These are phyloP conservation scores for Chaenocephalus aceratus DNA, from an alignment of 2,113 vertebrate species.

Conservation along the genomic window DNA sequence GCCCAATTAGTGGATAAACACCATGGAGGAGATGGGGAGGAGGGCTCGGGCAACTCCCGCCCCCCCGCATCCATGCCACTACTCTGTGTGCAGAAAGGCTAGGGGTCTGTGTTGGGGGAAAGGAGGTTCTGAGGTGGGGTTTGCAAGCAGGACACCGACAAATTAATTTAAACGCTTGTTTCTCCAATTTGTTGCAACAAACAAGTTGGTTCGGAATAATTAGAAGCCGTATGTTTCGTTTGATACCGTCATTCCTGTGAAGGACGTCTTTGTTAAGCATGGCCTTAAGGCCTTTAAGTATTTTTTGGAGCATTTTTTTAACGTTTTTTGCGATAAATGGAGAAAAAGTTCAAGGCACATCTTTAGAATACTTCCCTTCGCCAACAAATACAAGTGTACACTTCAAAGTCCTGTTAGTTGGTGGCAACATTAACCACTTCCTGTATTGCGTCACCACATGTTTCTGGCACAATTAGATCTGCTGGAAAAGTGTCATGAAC, in stretches of 20 bases:
- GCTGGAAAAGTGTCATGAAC: background rate
- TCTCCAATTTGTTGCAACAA: background rate
- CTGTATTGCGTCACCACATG: background rate
- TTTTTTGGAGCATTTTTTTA: background rate
- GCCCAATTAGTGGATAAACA: constrained; percentile 89
- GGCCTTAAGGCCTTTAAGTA: too few relatives aligned
- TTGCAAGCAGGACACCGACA: constrained; percentile 13
- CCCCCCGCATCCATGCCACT: constrained; percentile 35
- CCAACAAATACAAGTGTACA: background rate
- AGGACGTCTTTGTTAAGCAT: background rate
- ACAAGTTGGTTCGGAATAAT: background rate
- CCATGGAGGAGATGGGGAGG: constrained; percentile 79
- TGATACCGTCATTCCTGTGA: background rate
- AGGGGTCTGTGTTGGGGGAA: background rate
- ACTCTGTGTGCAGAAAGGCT: constrained; percentile 1
- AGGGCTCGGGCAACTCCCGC: constrained; percentile 36
- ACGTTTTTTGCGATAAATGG: background rate
- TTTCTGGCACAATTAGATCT: background rate
- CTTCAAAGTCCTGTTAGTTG: background rate
- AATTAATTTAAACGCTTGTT: constrained; percentile 24
- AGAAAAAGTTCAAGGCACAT: background rate
- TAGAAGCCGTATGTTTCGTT: background rate
- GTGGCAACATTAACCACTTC: background rate
- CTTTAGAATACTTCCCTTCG: background rate
- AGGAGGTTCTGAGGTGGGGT: background rate